Evolutionary conservation across 1,140 invertebrate genomes (phyloP).

Genomic region (Drosophila quadrilineata): DNA sequence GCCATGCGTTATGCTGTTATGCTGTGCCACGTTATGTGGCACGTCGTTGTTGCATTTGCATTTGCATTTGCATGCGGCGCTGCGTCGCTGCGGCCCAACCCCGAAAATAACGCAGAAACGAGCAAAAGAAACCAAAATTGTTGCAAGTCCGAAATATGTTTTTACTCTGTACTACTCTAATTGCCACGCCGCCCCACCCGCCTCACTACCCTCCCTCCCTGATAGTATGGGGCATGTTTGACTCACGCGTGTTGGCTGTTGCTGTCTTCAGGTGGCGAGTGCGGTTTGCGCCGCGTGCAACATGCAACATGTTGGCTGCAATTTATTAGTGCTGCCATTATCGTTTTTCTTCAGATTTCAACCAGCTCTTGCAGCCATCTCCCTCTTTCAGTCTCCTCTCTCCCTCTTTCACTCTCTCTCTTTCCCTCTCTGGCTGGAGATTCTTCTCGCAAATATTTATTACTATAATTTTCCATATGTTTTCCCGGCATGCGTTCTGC

Average conservation of each 20-base stretch:
- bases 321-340: slow-evolving; percentile 80
- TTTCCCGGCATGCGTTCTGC: slow-evolving; percentile 68
- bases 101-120: not conserved
- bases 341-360: slow-evolving; percentile 80
- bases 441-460: slow-evolving; percentile 63
- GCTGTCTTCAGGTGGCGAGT: slow-evolving; percentile 49
- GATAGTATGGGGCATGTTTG: slow-evolving; percentile 35
- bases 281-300: slow-evolving; percentile 51
- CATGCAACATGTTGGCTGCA: slow-evolving; percentile 78
- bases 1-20: slow-evolving; percentile 40
- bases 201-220: not conserved
- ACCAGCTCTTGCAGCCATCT: slow-evolving; percentile 42
- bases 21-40: slow-evolving; percentile 10
- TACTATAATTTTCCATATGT: slow-evolving; percentile 80
- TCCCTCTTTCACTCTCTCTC: not conserved
- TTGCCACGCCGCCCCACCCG: slow-evolving; percentile 56
- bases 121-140: no score
- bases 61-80: slow-evolving; percentile 60
- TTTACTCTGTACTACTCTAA: slow-evolving; percentile 50
- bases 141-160: slow-evolving; percentile 38
- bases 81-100: slow-evolving; percentile 13
- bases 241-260: slow-evolving; percentile 56
- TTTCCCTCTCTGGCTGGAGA: not conserved
- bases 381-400: slow-evolving; percentile 7
- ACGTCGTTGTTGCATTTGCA: slow-evolving; percentile 20